Evolutionary conservation across 1,140 invertebrate genomes (phyloP), one percentile per base, ranked within the genome.

Genomic region (Leptinotarsa undecemlineata): DNA sequence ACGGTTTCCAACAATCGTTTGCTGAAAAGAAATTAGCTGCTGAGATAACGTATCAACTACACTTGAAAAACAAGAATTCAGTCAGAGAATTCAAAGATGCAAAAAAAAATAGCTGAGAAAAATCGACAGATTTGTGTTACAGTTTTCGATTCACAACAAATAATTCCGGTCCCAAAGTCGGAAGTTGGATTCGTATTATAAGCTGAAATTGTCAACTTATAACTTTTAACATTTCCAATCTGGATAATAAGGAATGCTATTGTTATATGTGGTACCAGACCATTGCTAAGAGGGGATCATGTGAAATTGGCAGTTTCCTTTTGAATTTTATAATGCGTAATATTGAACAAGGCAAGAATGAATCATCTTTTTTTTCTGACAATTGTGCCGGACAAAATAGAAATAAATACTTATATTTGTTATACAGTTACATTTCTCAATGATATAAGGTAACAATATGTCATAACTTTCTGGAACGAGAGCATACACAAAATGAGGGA

Each of bases 341-440:
- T 33, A 8, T 33, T 33, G 26, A 33, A 33, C 6, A 33, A 33
- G 5, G 74, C 5, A 69, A 76, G 19, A 83, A 78, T 26, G 76
- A 84, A 67, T 81, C 84, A 60, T 64, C 74, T 23, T 82, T 84
- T 77, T 84, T 81, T 74, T 83, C 82, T 0, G 84, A 85, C 69
- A 85, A 85, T 71, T 85, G 84, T 76, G 70, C 75, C 13, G 83
- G 84, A 11, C 82, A 85, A 75, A 85, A 86, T 74, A 72, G 80
- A n/a, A 85, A 85, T 67, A 77, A 80, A 8, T 81, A 76, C 67
- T 6, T 26, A 72, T 85, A n/a, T 84, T 80, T 72, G 8, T 62
- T 84, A 75, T 84, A 80, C 69, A 68, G 79, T 15, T 76, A 80
- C 48, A 72, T 76, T 3, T 72, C 79, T 15, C 72, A 79, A 66